Evolutionary conservation across 2,888 invertebrate genomes (phyloP), one percentile per base, ranked within the genome.

Genomic region (Prosopocoilus inquinatus): DNA sequence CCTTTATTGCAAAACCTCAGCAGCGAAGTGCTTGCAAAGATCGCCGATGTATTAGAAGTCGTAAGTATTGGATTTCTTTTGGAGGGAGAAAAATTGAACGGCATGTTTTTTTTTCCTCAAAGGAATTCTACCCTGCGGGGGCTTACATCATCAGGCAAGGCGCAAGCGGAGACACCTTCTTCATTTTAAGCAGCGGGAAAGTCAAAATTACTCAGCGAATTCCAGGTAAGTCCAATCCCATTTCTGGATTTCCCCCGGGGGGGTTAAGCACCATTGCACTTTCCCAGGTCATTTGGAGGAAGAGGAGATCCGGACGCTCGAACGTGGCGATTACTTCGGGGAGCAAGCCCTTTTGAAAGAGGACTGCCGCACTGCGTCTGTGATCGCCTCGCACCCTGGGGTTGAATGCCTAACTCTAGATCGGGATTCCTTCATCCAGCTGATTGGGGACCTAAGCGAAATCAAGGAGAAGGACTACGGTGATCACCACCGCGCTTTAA

Each of bases 361-460:
- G 70, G 87, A 88, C 64, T 79, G 82, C 43, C 76, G 88, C 33
- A 87, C 88, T 7, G 88, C 88, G 11, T 86, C 82, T 61, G 84
- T 88, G 28, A 84, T 88, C 38, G 87, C 88, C 0, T 71, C 83
- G 64, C 77, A 79, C 71, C 73, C 86, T 69, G 75, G 87, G 70
- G 76, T 87, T 67, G 73, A 87, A 81, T 87, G 87, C 67, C 76
- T 87, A 13, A 85, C 85, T 1, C 73, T 88, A 11, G 86, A 87
- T 67, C 76, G 85, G 68, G 86, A 87, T 73, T 83, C 83, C 0
- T 91, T 91, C 73, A 85, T 85, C 53, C 86, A 89, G 58, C 77
- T 91, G 12, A 90, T 91, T 62, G 90, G 90, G 0, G 88, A 89
- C 71, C 76, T 91, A 46, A 85, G 85, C 58, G 90, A 89, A 70